Conservation (phyloP, 2,797 vertebrate species). For the Myoxocephalus aenaeus region DNA sequence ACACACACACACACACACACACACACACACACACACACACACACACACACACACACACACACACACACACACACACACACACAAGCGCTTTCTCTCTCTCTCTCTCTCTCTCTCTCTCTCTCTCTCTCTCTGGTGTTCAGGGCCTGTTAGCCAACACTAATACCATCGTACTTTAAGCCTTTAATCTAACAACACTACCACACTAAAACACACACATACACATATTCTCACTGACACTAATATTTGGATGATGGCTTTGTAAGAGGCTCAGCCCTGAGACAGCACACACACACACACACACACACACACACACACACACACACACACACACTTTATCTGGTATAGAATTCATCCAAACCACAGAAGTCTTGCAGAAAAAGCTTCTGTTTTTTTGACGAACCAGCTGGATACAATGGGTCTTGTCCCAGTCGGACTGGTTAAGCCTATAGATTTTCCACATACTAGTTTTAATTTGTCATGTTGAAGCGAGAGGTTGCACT, state of each 20-base stretch:
- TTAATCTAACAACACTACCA: constrained; percentile 68
- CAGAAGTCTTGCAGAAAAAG: constrained; percentile 6
- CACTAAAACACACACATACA: constrained; percentile 35
- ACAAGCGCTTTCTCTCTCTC: background rate
- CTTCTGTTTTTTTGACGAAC: background rate
- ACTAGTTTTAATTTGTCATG: background rate
- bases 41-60: background rate
- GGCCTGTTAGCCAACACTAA: constrained; percentile 50
- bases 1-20: constrained; percentile 22
- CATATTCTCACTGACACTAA: constrained; percentile 52
- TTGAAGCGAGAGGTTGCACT: background rate
- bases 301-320: constrained; percentile 31
- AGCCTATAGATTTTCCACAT: background rate
- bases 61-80: constrained; percentile 22
- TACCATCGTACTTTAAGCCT: constrained; percentile 56
- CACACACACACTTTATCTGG: constrained; percentile 20
- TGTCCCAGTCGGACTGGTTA: background rate
- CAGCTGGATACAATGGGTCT: background rate
- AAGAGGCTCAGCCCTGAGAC: constrained; percentile 65
- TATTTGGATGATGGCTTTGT: constrained; percentile 52
- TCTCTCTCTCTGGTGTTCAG: constrained; percentile 17
- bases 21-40: constrained; percentile 22
- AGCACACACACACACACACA: constrained; percentile 12
- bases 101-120: background rate
- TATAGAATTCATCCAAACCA: constrained; percentile 18